Evolutionary conservation across 2,888 invertebrate species (phyloP), one percentile per base, ranked within the genome.

Genomic region (Campopleginae sp.): DNA sequence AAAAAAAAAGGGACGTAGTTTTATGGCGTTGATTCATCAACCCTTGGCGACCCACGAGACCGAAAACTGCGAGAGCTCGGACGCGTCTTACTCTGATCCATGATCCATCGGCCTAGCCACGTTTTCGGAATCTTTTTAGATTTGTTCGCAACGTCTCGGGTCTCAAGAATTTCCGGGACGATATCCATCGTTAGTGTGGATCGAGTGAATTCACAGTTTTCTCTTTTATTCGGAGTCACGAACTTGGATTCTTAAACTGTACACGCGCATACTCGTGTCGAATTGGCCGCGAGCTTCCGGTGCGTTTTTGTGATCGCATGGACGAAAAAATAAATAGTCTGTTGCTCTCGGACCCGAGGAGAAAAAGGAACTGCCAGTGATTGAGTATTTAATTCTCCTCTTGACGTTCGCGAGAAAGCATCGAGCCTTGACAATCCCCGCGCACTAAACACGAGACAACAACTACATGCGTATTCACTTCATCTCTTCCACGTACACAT

Each of bases 381-480:
- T 75, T 33, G 75, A 51, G 70, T 68, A 31, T 65, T 76, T 80
- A 81, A 79, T 70, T 79, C 79, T 71, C 76, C 31, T 65, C 72
- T 71, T 85, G 82, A 82, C 85, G 81, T 63, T 78, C 66, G 38
- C 74, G 80, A 80, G 85, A 85, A 85, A 85, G 79, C 85, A 85
- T 85, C 85, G 79, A 54, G 81, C 77, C 68, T 80, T 74, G 81
- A 82, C 82, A 80, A 71, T 79, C 78, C 58, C 42, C 63, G 46
- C 44, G 31, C 19, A 75, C 4, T 63, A 48, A 76, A 79, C 23
- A 82, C 7, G 71, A 33, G 54, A 75, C 46, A 48, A 48, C 17
- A 48, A 17, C 46, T 14, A 23, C 27, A 58, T 27, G 0, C 5
- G 6, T 27, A 14, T 27, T 58, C 58, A 5, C 27, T 58, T 58